Conservation (phyloP, 2,888 invertebrate genomes). For the Platerodrilus igneus region DNA sequence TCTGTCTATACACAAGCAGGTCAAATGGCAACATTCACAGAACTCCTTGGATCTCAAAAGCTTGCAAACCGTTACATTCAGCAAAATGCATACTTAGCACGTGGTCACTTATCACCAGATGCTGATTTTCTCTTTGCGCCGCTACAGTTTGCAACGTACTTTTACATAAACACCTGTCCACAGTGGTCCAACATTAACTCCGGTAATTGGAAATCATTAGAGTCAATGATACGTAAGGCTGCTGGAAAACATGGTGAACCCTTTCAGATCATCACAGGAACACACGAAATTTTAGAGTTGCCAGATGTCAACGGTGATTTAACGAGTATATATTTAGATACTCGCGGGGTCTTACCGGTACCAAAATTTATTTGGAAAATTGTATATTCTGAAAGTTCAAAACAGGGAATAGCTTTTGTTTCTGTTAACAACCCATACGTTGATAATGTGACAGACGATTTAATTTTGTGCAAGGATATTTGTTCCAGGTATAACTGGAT, state of each 20-base stretch:
- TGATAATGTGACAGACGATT: conserved; percentile 20
- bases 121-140: conserved; percentile 51
- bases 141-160: conserved; percentile 51
- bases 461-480: conserved; percentile 41
- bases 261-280: conserved; percentile 48
- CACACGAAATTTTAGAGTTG: conserved; percentile 45
- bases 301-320: conserved; percentile 38
- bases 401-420: conserved; percentile 50
- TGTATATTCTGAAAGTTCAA: conserved; percentile 41
- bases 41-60: conserved; percentile 36
- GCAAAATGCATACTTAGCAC: conserved; percentile 42
- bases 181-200: conserved; percentile 52
- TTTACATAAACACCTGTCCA: conserved; percentile 51
- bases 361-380: conserved; percentile 51
- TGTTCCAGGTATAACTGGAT: conserved; percentile 43
- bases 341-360: conserved; percentile 41
- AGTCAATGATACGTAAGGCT: conserved; percentile 44
- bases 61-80: conserved; percentile 40
- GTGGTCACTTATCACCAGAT: conserved; percentile 53
- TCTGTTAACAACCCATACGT: conserved; percentile 52
- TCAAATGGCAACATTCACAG: conserved; percentile 41
- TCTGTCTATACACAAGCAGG: conserved; percentile 37
- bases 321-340: conserved; percentile 43
- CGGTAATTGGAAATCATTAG: conserved; percentile 52
- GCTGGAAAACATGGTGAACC: conserved; percentile 41